A percentile compares a stretch with the other conserved stretches of the same genome.
These are phyloP conservation scores for Ephydatia muelleri DNA, from an alignment of 37 sponge, comb jelly and placozoan species.

Conservation along the genomic window DNA sequence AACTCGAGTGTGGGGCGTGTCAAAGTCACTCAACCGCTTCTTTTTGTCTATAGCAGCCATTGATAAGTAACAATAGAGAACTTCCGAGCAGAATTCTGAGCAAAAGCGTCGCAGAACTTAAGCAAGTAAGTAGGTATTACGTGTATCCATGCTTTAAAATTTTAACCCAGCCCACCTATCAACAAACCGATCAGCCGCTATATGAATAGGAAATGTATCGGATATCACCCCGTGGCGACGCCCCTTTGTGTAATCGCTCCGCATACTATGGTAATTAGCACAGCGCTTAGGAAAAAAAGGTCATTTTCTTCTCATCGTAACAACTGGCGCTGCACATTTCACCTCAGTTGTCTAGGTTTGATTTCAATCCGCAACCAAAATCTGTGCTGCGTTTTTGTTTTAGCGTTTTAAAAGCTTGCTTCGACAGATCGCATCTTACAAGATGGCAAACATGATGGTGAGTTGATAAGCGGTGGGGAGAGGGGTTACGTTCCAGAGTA, in stretches of 20 bases:
- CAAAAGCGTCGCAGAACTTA: not conserved
- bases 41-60: not conserved
- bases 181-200: not conserved
- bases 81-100: not conserved
- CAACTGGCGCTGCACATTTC: not conserved
- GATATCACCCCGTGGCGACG: not conserved
- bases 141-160: not conserved
- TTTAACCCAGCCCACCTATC: not conserved
- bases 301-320: not conserved
- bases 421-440: not conserved
- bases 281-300: not conserved
- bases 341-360: not conserved
- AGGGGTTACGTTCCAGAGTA: not conserved
- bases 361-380: not conserved
- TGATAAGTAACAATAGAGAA: not conserved
- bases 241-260: not conserved
- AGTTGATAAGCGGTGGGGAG: not conserved
- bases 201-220: not conserved
- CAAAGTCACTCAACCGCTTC: not conserved
- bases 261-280: conserved; percentile 1
- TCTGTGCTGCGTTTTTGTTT: not conserved
- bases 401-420: not conserved
- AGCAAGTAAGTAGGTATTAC: not conserved
- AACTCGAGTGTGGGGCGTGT: conserved; percentile 50
- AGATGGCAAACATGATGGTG: not conserved